Percentiles rank a stretch among this genome's conserved stretches.
Evolutionary conservation across 2,113 vertebrate species (phyloP).

Genomic region (Eulemur rufifrons): DNA sequence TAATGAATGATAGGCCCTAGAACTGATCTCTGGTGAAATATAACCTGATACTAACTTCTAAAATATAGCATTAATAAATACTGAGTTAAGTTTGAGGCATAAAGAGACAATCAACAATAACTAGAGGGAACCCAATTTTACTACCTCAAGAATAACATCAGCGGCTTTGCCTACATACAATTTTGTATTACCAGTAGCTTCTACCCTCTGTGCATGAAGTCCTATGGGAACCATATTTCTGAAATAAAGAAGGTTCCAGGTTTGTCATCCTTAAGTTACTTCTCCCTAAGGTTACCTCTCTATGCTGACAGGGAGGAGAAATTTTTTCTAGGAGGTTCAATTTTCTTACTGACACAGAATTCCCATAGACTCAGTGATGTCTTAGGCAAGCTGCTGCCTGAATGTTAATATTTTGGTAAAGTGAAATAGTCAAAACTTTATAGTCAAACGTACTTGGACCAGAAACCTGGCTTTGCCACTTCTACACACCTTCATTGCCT

Average conservation of each 20-base stretch:
- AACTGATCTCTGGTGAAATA: neutral
- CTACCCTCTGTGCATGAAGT: neutral
- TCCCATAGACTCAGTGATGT: neutral
- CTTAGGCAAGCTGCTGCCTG: neutral
- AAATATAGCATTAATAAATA: neutral
- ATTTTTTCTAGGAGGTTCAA: neutral
- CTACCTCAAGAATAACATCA: neutral
- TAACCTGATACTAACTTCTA: neutral
- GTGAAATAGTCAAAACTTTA: neutral
- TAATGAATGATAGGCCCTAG: neutral
- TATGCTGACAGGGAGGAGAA: neutral
- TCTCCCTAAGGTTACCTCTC: neutral
- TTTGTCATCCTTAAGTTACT: neutral
- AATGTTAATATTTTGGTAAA: conserved; percentile 16
- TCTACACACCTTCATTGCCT: neutral
- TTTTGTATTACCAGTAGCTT: neutral
- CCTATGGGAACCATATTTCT: neutral
- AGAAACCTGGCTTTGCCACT: neutral
- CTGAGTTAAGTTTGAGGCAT: neutral
- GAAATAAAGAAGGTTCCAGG: neutral
- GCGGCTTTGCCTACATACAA: neutral
- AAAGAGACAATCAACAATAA: neutral
- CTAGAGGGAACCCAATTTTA: neutral
- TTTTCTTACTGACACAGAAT: neutral
- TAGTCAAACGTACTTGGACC: neutral